Evolutionary conservation across 2,797 vertebrate species (phyloP).

Genomic region (Cryptoprocta ferox): DNA sequence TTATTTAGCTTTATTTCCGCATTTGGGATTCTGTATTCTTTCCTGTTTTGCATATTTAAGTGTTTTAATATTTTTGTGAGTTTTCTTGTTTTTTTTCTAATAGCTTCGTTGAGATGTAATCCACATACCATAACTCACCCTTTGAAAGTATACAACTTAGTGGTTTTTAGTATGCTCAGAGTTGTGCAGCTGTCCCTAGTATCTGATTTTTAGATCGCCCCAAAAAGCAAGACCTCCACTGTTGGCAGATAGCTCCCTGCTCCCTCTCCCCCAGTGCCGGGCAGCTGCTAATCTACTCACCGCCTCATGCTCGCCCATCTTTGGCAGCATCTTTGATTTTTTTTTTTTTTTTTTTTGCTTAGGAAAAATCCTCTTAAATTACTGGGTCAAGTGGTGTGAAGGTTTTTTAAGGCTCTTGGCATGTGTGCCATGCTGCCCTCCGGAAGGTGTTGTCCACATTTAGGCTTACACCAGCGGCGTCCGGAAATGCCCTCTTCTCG

Average conservation of each 20-base stretch:
- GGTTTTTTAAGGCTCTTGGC: not conserved
- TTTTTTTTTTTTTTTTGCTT: not conserved
- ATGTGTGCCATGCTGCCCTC: not conserved
- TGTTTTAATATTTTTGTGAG: not conserved
- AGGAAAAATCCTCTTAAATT: not conserved
- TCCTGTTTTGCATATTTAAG: not conserved
- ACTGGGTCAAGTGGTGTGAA: not conserved
- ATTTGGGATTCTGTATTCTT: not conserved
- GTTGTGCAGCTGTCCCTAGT: not conserved
- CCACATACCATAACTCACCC: not conserved
- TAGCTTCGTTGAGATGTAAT: not conserved
- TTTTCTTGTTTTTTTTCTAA: not conserved
- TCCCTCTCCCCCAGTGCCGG: not conserved
- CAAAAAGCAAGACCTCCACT: not conserved
- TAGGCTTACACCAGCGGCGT: not conserved
- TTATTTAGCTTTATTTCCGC: not conserved
- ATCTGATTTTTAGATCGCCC: not conserved
- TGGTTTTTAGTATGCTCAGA: not conserved
- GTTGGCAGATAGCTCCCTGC: not conserved
- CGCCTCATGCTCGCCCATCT: not conserved
- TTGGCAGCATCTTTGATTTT: not conserved
- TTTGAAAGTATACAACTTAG: not conserved
- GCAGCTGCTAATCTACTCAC: too few relatives aligned
- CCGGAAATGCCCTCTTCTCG: not conserved
- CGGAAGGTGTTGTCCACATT: not conserved